These are phyloP conservation scores for Circaetus gallicus DNA, from an alignment of 2,113 vertebrate genomes.

Conservation along the genomic window DNA sequence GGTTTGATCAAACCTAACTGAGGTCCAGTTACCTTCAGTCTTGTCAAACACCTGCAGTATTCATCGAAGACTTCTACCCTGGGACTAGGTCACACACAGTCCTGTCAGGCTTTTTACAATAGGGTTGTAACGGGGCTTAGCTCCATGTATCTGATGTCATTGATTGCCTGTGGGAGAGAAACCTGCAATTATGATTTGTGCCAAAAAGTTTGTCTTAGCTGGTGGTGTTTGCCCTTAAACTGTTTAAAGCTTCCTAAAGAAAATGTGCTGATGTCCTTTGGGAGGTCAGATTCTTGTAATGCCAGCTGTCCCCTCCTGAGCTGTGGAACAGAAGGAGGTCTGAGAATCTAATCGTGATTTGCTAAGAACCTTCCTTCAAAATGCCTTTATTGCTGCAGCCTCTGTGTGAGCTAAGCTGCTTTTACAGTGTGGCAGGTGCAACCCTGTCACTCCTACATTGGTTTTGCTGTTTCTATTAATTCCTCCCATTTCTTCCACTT, in stretches of 20 bases:
- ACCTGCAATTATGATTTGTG: neutral
- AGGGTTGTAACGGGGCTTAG: neutral
- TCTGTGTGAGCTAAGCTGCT: neutral
- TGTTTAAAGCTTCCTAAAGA: neutral
- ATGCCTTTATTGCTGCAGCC: neutral
- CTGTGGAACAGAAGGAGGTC: neutral
- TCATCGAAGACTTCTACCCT: neutral
- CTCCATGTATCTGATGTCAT: accelerated
- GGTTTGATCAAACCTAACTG: neutral
- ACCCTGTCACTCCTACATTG: neutral
- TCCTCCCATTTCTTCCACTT: neutral
- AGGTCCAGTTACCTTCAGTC: neutral
- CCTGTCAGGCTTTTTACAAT: neutral
- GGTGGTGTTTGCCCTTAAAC: neutral
- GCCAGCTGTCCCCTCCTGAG: neutral
- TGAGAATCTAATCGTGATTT: neutral
- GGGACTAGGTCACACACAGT: neutral
- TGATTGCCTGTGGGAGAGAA: neutral
- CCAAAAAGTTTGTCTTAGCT: neutral
- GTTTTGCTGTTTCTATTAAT: neutral
- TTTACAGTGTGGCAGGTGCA: neutral
- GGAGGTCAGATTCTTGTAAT: neutral
- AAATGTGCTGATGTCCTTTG: accelerated
- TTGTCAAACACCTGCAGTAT: neutral
- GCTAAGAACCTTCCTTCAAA: neutral